Conservation (phyloP, 2,888 invertebrate species). For the Macaria liturata region DNA sequence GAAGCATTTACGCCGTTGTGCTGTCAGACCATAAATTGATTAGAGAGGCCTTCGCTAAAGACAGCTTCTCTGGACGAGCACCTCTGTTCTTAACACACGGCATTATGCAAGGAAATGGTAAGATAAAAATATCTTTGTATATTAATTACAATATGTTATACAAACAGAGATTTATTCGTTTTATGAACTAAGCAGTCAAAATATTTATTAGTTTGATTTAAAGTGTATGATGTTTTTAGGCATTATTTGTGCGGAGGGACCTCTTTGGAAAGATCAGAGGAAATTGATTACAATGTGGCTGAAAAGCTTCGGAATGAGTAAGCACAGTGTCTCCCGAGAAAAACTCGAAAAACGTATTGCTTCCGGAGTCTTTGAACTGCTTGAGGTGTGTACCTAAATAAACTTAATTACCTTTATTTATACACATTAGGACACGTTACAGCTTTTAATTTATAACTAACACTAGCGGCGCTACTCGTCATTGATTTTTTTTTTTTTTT, state of each 20-base stretch:
- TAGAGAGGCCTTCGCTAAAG: slow-evolving; percentile 88
- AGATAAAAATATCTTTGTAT: slow-evolving; percentile 45
- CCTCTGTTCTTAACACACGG: slow-evolving; percentile 93
- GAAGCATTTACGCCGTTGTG: slow-evolving; percentile 89
- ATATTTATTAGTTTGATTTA: not conserved
- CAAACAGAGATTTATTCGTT: too few relatives aligned
- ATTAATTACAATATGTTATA: too few relatives aligned
- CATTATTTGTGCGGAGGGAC: slow-evolving; percentile 91
- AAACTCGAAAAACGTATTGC: slow-evolving; percentile 86
- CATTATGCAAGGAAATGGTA: slow-evolving; percentile 94
- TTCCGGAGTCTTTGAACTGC: slow-evolving; percentile 83
- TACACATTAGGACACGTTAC: too few relatives aligned
- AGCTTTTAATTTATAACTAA: too few relatives aligned
- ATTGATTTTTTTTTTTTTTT: too few relatives aligned
- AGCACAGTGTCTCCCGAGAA: slow-evolving; percentile 83
- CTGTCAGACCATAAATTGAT: slow-evolving; percentile 89
- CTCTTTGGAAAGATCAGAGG: slow-evolving; percentile 92
- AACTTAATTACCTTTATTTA: too few relatives aligned
- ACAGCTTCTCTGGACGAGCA: slow-evolving; percentile 89
- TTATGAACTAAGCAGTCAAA: not conserved
- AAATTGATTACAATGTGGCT: slow-evolving; percentile 88
- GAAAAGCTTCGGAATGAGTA: slow-evolving; percentile 88
- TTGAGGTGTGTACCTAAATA: slow-evolving; percentile 68
- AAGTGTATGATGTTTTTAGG: slow-evolving; percentile 74
- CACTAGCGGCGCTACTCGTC: too few relatives aligned